Base-by-base conservation (phyloP, 2,888 invertebrate genomes). In the Chrysolina americana region DNA sequence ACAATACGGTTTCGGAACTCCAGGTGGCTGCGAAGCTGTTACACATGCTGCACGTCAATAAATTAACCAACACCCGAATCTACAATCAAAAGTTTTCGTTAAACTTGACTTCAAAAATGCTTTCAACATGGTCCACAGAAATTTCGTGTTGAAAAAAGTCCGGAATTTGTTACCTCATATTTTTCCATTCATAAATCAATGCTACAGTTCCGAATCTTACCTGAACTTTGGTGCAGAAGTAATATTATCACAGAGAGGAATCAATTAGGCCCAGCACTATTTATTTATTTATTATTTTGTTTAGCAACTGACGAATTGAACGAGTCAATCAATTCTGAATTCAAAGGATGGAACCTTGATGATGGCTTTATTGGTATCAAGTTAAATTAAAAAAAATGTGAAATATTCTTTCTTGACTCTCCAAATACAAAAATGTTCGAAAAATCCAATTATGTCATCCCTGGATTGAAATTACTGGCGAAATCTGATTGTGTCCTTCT, bases 1-100 rank as follows among this genome's bases (percentile, higher is more conserved):
- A 1, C 65, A 41, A 36, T 41, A 28, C 9, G 65, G 65, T 19
- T 65, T 65, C 15, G 65, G 44, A 13, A 65, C 41, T 47, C 44
- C 44, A 19, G 23, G 48, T 36, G 65, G 65, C 36, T 36, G 4
- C 36, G 36, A 36, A 36, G 36, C 36, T 44, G 44, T 44, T 13
- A 2, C 44, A 44, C 44, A 44, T 13, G 44, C 44, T 36, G 36
- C 36, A 36, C 36, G 15, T 44, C 44, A 44, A 44, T 44, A 44
- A 2, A 44, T 13, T 44, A 44, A 44, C 44, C 44, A 44, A 44
- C 44, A 44, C 15, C 44, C 44, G 15, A 44, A 44, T 44, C 44
- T 15, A 44, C 15, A 44, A 13, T 44, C 44, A 15, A 44, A 44
- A 44, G 44, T 44, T 3, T 44, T 44, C 15, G 44, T 44, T 44